phyloP scores from a whole-genome alignment of 2,888 invertebrate genomes.

The Holacanthella duospinosa region DNA sequence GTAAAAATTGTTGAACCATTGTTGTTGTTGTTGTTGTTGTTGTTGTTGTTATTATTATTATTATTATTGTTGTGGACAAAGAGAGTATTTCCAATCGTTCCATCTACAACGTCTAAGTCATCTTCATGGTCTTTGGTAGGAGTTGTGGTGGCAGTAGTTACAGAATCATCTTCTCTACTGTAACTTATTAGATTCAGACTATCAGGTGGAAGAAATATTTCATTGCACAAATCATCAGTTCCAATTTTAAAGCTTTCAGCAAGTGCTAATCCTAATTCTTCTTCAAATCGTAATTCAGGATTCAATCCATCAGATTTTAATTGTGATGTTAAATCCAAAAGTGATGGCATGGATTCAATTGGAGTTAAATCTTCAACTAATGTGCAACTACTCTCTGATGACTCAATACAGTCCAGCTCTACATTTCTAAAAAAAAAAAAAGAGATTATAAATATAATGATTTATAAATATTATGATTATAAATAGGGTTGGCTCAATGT shows the following conservation, averaged over 20 bases:
- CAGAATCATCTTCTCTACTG: background rate
- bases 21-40: background rate
- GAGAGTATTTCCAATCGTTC: too few relatives aligned
- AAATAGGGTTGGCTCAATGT: too few relatives aligned
- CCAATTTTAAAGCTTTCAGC: background rate
- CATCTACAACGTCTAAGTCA: background rate
- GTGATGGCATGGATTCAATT: slow-evolving; percentile 8
- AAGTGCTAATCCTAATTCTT: slow-evolving; percentile 3
- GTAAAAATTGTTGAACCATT: background rate
- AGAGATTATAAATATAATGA: background rate
- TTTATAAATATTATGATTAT: too few relatives aligned
- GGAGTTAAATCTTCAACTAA: slow-evolving; percentile 30
- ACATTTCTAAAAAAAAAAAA: background rate
- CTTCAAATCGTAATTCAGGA: slow-evolving; percentile 1
- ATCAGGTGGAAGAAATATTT: background rate
- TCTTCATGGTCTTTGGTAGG: slow-evolving; percentile 6
- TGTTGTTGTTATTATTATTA: background rate
- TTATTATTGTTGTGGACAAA: background rate
- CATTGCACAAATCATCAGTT: background rate
- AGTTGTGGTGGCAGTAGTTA: background rate
- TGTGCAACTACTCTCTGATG: slow-evolving; percentile 37
- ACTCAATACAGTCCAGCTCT: slow-evolving; percentile 31
- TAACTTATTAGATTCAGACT: background rate
- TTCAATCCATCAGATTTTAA: background rate
- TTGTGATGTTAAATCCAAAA: background rate